Conservation (phyloP, 1,140 invertebrate genomes). For the Drosophila neocordata region DNA sequence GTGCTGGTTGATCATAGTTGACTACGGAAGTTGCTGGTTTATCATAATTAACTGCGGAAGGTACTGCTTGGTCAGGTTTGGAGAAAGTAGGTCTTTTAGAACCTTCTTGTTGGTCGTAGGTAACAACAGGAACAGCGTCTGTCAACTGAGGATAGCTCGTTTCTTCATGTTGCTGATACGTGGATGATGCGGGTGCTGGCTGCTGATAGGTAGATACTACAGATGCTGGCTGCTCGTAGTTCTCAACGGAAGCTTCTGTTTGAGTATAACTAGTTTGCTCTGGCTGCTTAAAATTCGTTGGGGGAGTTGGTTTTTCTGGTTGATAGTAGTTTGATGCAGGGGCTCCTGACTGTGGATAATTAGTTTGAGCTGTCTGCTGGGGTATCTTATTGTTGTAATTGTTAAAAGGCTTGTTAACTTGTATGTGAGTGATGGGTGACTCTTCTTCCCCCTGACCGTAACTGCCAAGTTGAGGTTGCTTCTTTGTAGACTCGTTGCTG, state of each 20-base stretch:
- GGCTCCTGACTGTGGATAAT: conserved; percentile 22
- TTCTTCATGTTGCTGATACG: not conserved
- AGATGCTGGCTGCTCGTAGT: conserved; percentile 48
- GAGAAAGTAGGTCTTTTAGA: not conserved
- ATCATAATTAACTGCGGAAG: conserved; percentile 32
- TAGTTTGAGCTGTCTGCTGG: conserved; percentile 18
- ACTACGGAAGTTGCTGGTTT: conserved; percentile 23
- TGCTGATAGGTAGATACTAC: conserved; percentile 34
- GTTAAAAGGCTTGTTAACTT: conserved; percentile 52
- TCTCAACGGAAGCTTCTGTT: conserved; percentile 16
- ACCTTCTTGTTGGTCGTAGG: not conserved
- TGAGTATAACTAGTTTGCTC: conserved; percentile 9
- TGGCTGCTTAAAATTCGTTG: conserved; percentile 42
- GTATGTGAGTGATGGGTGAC: conserved; percentile 54
- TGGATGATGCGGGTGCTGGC: conserved; percentile 30
- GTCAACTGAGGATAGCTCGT: not conserved
- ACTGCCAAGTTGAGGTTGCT: conserved; percentile 27
- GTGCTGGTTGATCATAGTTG: conserved; percentile 47
- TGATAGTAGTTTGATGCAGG: not conserved
- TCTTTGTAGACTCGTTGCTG: conserved; percentile 35
- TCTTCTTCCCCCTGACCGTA: conserved; percentile 30
- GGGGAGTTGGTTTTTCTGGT: conserved; percentile 1
- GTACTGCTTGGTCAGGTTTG: conserved; percentile 25
- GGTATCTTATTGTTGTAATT: conserved; percentile 29
- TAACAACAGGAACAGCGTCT: too few relatives aligned